Percentiles rank a stretch among this genome's conserved stretches.
phyloP scores from a whole-genome alignment of 2,888 invertebrate species.

The Drosophila ezoana region DNA sequence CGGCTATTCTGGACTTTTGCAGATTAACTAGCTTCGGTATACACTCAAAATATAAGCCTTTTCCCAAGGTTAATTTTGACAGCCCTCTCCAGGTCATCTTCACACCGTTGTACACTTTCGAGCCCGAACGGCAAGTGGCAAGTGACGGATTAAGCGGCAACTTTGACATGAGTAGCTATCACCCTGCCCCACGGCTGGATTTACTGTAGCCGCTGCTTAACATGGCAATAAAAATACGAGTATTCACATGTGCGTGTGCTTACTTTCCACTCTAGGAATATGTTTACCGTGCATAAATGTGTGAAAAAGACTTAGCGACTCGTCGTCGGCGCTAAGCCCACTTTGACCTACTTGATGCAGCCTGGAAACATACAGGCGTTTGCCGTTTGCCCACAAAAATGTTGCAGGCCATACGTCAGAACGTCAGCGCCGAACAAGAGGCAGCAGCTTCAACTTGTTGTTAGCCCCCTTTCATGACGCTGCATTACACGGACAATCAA shows the following conservation, averaged over 20 bases:
- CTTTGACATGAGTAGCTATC: constrained; percentile 52
- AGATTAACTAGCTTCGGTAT: background rate
- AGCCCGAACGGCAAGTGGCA: constrained; percentile 31
- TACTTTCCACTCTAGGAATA: constrained; percentile 72
- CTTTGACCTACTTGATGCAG: constrained; percentile 71
- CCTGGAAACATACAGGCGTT: constrained; percentile 19
- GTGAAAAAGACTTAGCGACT: constrained; percentile 51
- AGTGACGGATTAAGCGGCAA: constrained; percentile 68
- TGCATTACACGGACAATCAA: constrained; percentile 73
- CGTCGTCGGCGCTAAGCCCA: constrained; percentile 58
- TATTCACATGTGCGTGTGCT: constrained; percentile 44
- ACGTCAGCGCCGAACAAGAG: constrained; percentile 38
- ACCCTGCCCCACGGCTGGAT: constrained; percentile 5
- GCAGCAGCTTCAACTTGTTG: constrained; percentile 67
- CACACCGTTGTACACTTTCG: constrained; percentile 42
- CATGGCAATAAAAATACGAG: constrained; percentile 29
- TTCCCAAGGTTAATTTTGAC: constrained; percentile 34
- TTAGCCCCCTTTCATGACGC: constrained; percentile 67
- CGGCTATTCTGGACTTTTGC: background rate
- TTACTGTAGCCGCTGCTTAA: constrained; percentile 26
- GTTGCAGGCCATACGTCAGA: constrained; percentile 37
- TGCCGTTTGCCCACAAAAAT: constrained; percentile 33
- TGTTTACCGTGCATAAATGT: constrained; percentile 66
- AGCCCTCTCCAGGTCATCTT: background rate
- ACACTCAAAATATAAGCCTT: constrained; percentile 7